Percentiles rank a stretch among this genome's conserved stretches.
Evolutionary conservation across 1,140 invertebrate genomes (phyloP).

Genomic region (Apis mellifera): Amel_HAv3.1 CM009934.2:10728501-10729000

Average conservation of each 20-base stretch:
- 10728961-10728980: background rate
- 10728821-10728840: background rate
- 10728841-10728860: background rate
- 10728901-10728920: constrained; percentile 15
- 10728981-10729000: background rate
- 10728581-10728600: background rate
- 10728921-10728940: constrained; percentile 4
- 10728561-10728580: background rate
- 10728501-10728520: background rate
- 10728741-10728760: constrained; percentile 11
- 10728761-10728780: constrained; percentile 44
- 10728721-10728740: constrained; percentile 23
- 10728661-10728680: too few species aligned
- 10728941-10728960: constrained; percentile 2
- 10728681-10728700: too few species aligned
- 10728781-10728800: constrained; percentile 29
- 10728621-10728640: background rate
- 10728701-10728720: constrained; percentile 43
- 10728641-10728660: constrained; percentile 10
- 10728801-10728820: constrained; percentile 36
- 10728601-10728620: background rate
- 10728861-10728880: background rate
- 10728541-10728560: constrained; percentile 1
- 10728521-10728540: background rate
- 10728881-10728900: constrained; percentile 5